Evolutionary conservation across 2,797 vertebrate genomes (phyloP), one percentile per base, ranked within the genome.

Genomic region (Alauda arvensis): DNA sequence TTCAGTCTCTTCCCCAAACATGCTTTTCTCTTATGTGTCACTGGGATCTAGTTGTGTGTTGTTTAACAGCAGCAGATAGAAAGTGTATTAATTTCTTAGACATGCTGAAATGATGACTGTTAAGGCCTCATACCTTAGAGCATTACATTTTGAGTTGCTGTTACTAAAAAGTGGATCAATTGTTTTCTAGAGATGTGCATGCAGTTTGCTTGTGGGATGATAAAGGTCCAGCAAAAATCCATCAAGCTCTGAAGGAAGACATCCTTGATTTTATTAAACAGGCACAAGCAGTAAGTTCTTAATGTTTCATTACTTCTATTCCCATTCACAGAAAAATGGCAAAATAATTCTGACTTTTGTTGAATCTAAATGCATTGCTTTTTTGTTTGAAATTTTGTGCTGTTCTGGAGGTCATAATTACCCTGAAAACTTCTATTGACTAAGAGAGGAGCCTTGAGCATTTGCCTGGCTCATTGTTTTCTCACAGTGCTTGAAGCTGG

Each of bases 241-340:
- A 99, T 95, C 99, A 99, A 95, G 99, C 99, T 93, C 97, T 99
- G 93, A 99, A 99, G 97, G 99, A 99, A 96, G 99, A 99, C 96
- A 99, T 99, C 92, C 97, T 99, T 96, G 99, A 99, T 92, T 99
- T 99, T 96, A 99, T 99, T 95, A 99, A 99, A 96, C 99, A 99
- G 98, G 99, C 99, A 95, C 99, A 99, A 96, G 99, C 98, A 80
- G 98, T 98, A 97, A 97, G 97, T 97, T 84, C 34, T 77, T 42
- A 46, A 52, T 3, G 2, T 92, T 88, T 79, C 37, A 3, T 76
- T 77, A 89, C 57, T 82, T 88, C 15, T 87, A 49, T 76, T 80
- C 8, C 1, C 68, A 31, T 53, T 29, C 9, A 76, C 81, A 81
- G 51, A 89, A 91, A 42, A 85, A 70, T 40, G 80, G 72, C 18